Base-by-base conservation (phyloP, 2,888 invertebrate genomes). In the Mantis religiosa region DNA sequence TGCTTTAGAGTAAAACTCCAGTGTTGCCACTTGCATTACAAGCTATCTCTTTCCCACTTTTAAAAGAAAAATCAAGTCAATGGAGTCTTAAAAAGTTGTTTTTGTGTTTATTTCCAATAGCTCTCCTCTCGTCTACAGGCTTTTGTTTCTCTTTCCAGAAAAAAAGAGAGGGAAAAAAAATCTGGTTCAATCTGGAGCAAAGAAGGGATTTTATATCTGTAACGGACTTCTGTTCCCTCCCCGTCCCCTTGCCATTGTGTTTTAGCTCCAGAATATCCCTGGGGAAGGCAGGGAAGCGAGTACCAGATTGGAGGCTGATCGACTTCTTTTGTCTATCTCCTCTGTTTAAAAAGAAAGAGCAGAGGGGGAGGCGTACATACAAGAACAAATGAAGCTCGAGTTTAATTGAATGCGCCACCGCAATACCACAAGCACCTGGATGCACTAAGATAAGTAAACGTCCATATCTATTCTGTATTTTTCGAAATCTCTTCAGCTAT, bases 1-100 rank as follows among this genome's bases (percentile, higher is more conserved):
- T 15, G 20, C 20, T 20, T 20, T 71, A 71, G 8, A 71, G 20
- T 20, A 15, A 71, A 71, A 71, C 54, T 25, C 54, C 25, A 71
- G 8, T 71, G 54, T 71, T 71, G 20, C 54, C 54, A 71, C 54
- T 71, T 71, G 25, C 54, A 71, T 71, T 71, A 71, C 20, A 25
- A 9, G 25, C 54, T 71, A 71, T 71, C 54, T 71, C 54, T 71
- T 71, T 71, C 54, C 54, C 41, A 54, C 47, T 85, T 85, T 54
- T 47, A n/a, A 47, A 85, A 85, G 41, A 47, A 41, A 25, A 47
- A 28, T 41, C 85, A n/a, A n/a, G 85, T n/a, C 47, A 47, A 85
- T n/a, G 85, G n/a, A 85, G 85, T 85, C 85, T 85, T 86, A 54
- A 54, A 86, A 86, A 71, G 54, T 86, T 86, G 28, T 71, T 86